Base-by-base conservation (phyloP, 35 echinoderm and acorn worm genomes). In the Heliocidaris tuberculata region DNA sequence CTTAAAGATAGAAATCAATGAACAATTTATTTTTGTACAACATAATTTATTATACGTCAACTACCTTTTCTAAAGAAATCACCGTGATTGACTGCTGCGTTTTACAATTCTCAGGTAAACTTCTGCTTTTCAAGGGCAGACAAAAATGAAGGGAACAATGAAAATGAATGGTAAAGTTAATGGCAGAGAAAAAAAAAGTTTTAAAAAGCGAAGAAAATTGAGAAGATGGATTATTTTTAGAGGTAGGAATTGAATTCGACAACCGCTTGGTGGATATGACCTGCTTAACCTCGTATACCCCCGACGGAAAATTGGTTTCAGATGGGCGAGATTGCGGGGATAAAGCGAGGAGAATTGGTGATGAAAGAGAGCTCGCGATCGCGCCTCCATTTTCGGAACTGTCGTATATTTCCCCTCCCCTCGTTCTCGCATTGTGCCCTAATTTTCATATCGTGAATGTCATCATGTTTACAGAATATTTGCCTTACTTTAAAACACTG, bases 301-400 rank as follows among this genome's bases (percentile, higher is more conserved):
- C 91, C 91, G 91, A 93, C 91, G 91, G 91, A 93, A 93, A 93
- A 93, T 93, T 93, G 91, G 91, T 59, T 93, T 93, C 91, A 93
- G 91, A 93, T 93, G 91, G 91, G 10, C 48, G 91, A 93, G 91
- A 93, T 93, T 59, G 91, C 50, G 48, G 47, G 91, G 91, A 93
- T 93, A 93, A 93, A 59, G 50, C 50, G 91, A 31, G 91, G 91
- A 93, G 91, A 93, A 93, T 93, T 52, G 91, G 91, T 59, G 91
- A 24, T 93, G 91, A 93, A 30, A 56, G 91, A 93, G 19, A 13
- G 15, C 17, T 24, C 47, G 50, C 50, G 50, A 59, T 59, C 87
- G 87, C 87, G 31, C 65, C 87, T 47, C 87, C 87, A 30, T 89
- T 48, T 89, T 89, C 87, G 87, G 65, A 78, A 78, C 65, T 78